phyloP scores from a whole-genome alignment of 2,888 invertebrate genomes.

The Eupithecia subfuscata region DNA sequence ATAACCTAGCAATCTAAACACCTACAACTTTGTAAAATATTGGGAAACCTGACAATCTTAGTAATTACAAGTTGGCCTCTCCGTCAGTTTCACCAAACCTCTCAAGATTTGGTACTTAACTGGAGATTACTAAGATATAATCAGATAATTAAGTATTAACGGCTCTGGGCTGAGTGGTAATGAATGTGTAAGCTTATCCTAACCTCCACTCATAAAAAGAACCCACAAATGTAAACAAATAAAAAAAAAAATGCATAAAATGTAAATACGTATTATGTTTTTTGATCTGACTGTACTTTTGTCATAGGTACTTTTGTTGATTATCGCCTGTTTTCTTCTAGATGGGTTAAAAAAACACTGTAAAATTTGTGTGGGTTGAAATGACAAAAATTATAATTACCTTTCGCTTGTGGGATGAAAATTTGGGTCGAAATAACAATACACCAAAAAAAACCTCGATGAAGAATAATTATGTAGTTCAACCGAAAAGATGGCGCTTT shows the following conservation, averaged over 20 bases:
- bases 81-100: background rate
- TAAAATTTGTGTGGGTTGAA: too few relatives aligned
- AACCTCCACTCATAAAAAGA: constrained; percentile 12
- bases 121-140: constrained; percentile 36
- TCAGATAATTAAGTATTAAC: constrained; percentile 44
- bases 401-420: too few relatives aligned
- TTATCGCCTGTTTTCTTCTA: too few relatives aligned
- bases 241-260: background rate
- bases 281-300: too few relatives aligned
- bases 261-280: too few relatives aligned
- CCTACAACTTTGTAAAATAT: background rate
- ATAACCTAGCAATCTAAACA: background rate
- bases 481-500: too few relatives aligned
- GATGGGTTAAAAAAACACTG: too few relatives aligned
- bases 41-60: background rate
- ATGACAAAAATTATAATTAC: too few relatives aligned
- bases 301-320: too few relatives aligned
- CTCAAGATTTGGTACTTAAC: background rate
- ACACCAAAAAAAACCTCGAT: too few relatives aligned
- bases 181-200: constrained; percentile 21
- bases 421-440: too few relatives aligned
- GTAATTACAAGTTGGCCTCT: background rate
- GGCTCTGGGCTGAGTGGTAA: constrained; percentile 26
- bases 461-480: too few relatives aligned
- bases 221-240: background rate